These are phyloP conservation scores for Choreutis nemorana DNA, from an alignment of 2,888 invertebrate genomes.

Conservation along the genomic window DNA sequence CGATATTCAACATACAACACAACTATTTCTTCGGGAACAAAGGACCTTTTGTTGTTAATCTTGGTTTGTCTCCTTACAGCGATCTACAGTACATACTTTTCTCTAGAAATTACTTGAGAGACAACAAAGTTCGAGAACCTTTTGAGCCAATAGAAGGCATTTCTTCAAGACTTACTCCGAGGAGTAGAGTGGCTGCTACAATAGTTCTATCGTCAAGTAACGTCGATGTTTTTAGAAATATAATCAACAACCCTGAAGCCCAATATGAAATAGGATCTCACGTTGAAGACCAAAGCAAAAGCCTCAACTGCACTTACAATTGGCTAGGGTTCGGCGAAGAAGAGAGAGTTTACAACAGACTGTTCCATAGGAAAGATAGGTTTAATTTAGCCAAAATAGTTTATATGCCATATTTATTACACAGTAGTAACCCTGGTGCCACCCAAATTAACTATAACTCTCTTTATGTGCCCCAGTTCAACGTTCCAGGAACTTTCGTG, in stretches of 20 bases:
- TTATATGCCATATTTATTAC: conserved; percentile 90
- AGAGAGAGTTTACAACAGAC: conserved; percentile 74
- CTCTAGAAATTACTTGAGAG: conserved; percentile 85
- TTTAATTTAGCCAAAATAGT: conserved; percentile 94
- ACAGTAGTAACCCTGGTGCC: conserved; percentile 89
- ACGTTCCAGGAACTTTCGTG: conserved; percentile 71
- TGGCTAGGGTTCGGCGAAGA: conserved; percentile 87
- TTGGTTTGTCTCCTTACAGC: conserved; percentile 89
- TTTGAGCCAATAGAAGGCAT: conserved; percentile 75
- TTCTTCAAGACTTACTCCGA: conserved; percentile 79
- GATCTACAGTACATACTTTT: conserved; percentile 83
- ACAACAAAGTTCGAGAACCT: conserved; percentile 87
- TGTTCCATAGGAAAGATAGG: conserved; percentile 88
- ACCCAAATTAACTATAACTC: conserved; percentile 81
- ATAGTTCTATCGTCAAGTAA: conserved; percentile 93
- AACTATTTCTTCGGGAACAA: conserved; percentile 91
- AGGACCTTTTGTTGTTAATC: conserved; percentile 86
- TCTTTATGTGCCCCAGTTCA: conserved; percentile 81
- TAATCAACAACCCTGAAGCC: conserved; percentile 89
- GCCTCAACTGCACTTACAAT: conserved; percentile 93
- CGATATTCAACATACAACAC: conserved; percentile 76
- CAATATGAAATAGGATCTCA: conserved; percentile 96
- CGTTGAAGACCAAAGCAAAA: conserved; percentile 90
- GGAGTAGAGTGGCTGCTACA: conserved; percentile 92
- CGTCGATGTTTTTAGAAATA: conserved; percentile 87